Evolutionary conservation across 2,797 vertebrate genomes (phyloP), one percentile per base, ranked within the genome.

Genomic region (Enteromius viviparus): DNA sequence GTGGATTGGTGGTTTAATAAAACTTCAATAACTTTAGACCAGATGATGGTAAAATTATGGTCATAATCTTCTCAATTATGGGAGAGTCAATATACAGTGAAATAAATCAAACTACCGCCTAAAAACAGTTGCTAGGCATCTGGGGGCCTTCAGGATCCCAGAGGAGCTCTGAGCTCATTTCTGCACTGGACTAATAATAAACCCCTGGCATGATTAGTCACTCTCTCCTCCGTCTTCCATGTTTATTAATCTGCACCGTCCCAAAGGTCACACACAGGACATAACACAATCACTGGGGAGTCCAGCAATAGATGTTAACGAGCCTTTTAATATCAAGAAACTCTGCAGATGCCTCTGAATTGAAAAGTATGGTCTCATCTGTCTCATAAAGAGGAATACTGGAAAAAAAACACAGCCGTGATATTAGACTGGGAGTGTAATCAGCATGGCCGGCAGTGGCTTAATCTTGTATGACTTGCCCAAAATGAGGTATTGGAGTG

Each of bases 251-350:
- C 76, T 75, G 37, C 74, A 23, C 60, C 69, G 55, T 79, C 80
- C 76, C 62, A 85, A 85, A 85, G 84, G 84, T 83, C 84, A 85
- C 9, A 15, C 76, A 23, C 47, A 79, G 60, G 70, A 74, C 80
- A 79, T 69, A 82, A 79, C 69, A 83, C 53, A 75, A 85, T 76
- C 80, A 83, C 62, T 47, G 32, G n/a, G 51, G 76, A 68, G 62
- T 64, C 58, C 14, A 65, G 76, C 69, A 32, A 75, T 64, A 79
- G 80, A 79, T 49, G 62, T 66, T 85, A 85, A 85, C 69, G 51
- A 85, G 49, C 51, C 70, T 71, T 85, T 79, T 85, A 60, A 82
- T 79, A 83, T 47, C 37, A 53, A 65, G 78, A 70, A 64, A 66
- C 75, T 85, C 29, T 3, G 4, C 60, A 55, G 34, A 65, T 65